Evolutionary conservation across 2,888 invertebrate genomes (phyloP), one percentile per base, ranked within the genome.

Genomic region (Amphipyra tragopoginis): DNA sequence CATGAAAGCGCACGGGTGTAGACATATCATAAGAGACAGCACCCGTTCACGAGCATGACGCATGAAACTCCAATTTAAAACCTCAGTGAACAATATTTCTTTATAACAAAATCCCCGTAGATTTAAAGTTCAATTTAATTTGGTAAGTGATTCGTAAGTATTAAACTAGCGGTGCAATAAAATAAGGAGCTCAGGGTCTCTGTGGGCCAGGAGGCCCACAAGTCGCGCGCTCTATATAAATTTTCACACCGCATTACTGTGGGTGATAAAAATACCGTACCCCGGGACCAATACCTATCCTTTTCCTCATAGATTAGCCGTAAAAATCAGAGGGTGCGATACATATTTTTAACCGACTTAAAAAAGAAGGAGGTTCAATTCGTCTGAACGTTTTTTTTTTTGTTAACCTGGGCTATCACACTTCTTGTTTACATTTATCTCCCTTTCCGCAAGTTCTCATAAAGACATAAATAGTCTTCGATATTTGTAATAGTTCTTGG

Each of bases 241-340:
- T 86, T 86, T 82, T 82, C 84, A 79, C 84, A 80, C 78, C 64
- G 79, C 80, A 86, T 87, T 87, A 85, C 81, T 54, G 80, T 45
- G 59, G 73, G 83, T 80, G 83, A 84, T 85, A 84, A 83, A 84
- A 86, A 82, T 83, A 70, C 80, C 69, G 56, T 33, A 33, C 53
- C 62, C 4, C 48, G 62, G 64, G 52, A 62, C 65, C 65, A 53
- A 67, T 72, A 57, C 60, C 68, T 63, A 59, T 55, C 61, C 69
- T 70, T 64, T 63, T 61, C 33, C 21, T 36, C 8, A 61, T 51
- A 81, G 79, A 48, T 48, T 45, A 76, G 13, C 34, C n/a, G 47
- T n/a, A 7, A 5, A 47, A 36, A 50, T 59, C 60, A 78, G 74
- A 76, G 58, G 14, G 13, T 50, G 7, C 53, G 6, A 29, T 29